phyloP scores from a whole-genome alignment of 2,888 invertebrate species.

The Napeogenes inachia region DNA sequence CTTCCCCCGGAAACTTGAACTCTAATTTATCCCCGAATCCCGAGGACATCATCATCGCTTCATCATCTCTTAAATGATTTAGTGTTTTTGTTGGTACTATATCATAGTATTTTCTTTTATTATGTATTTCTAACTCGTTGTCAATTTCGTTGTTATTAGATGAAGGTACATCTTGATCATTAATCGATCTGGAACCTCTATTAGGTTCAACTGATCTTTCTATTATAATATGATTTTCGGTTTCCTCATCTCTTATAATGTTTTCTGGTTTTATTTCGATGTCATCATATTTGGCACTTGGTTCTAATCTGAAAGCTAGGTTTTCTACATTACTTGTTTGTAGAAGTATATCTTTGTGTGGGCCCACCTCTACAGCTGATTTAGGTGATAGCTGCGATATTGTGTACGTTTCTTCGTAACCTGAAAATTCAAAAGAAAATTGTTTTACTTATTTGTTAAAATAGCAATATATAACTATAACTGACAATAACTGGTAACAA shows the following conservation, averaged over 20 bases:
- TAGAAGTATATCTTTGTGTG: constrained; percentile 46
- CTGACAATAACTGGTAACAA: background rate
- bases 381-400: constrained; percentile 85
- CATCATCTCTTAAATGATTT: constrained; percentile 52
- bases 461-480: background rate
- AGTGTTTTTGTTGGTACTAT: constrained; percentile 78
- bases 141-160: constrained; percentile 79
- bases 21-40: constrained; percentile 66
- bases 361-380: constrained; percentile 60
- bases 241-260: constrained; percentile 37
- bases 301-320: constrained; percentile 62
- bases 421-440: constrained; percentile 54
- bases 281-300: constrained; percentile 51
- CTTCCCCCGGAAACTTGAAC: constrained; percentile 84
- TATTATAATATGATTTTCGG: constrained; percentile 64
- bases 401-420: constrained; percentile 74
- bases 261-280: constrained; percentile 36
- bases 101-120: constrained; percentile 69
- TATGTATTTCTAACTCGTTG: constrained; percentile 74
- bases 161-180: constrained; percentile 69
- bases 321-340: constrained; percentile 58
- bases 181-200: constrained; percentile 71
- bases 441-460: background rate
- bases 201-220: constrained; percentile 76
- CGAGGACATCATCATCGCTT: constrained; percentile 58